These are phyloP conservation scores for Bicyclus anynana DNA, from an alignment of 1,140 invertebrate genomes.

Conservation along the genomic window DNA sequence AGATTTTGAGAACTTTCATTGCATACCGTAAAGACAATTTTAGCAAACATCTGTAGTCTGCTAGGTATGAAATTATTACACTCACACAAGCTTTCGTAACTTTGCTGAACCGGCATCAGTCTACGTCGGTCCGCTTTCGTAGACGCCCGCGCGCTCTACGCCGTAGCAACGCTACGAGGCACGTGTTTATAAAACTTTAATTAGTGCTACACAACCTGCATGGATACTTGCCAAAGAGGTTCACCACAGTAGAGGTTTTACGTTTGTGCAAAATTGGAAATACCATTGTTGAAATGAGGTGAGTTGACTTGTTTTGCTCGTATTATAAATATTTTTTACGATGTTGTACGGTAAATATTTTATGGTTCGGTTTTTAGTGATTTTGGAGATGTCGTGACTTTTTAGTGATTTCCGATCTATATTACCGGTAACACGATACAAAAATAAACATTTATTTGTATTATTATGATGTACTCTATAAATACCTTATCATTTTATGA, in stretches of 20 bases:
- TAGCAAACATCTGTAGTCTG: too few relatives aligned
- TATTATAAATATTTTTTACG: not conserved
- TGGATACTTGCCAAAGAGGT: not conserved
- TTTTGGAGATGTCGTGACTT: not conserved
- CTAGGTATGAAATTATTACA: too few relatives aligned
- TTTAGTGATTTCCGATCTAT: not conserved
- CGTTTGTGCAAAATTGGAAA: conserved; percentile 5
- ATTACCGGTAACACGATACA: too few relatives aligned
- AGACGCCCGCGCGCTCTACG: conserved; percentile 30
- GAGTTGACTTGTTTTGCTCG: not conserved
- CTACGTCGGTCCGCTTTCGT: conserved; percentile 19
- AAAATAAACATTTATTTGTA: too few relatives aligned
- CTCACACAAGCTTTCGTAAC: not conserved
- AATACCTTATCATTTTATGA: too few relatives aligned
- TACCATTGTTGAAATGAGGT: not conserved
- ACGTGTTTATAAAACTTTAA: conserved; percentile 12
- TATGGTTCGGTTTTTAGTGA: not conserved
- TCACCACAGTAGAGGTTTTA: not conserved
- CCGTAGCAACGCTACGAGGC: conserved; percentile 25
- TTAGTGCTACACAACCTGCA: not conserved
- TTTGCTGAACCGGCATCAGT: conserved; percentile 3
- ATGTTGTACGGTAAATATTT: not conserved
- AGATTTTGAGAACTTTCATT: too few relatives aligned
- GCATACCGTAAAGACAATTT: too few relatives aligned
- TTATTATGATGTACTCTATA: too few relatives aligned